phyloP scores from a whole-genome alignment of 2,797 vertebrate genomes.

The Macrochelys suwanniensis region DNA sequence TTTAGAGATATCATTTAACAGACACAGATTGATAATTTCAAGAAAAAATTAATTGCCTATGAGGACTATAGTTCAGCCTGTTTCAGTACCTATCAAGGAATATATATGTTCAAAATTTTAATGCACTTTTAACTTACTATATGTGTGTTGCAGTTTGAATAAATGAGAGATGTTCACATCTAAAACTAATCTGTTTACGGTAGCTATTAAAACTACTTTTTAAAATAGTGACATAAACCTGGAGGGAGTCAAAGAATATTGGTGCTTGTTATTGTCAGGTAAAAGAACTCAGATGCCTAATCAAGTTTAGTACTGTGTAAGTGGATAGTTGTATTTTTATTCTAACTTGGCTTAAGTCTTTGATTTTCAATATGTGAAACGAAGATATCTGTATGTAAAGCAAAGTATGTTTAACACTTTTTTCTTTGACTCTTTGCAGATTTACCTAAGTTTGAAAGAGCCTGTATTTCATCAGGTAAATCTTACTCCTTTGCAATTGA shows the following conservation, averaged over 20 bases:
- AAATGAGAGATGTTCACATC: not conserved
- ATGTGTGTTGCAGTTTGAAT: not conserved
- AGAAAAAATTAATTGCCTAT: not conserved
- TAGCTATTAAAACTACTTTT: not conserved
- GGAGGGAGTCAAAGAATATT: not conserved
- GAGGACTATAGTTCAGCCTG: not conserved
- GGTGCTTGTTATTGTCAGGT: not conserved
- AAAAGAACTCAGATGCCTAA: slow-evolving; percentile 1
- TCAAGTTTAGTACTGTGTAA: not conserved
- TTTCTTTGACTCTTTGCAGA: slow-evolving; percentile 80
- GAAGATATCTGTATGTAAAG: not conserved
- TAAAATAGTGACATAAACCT: not conserved
- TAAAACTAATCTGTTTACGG: not conserved
- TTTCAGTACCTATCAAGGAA: not conserved
- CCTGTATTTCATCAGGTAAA: slow-evolving; percentile 98
- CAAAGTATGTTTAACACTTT: slow-evolving; percentile 18
- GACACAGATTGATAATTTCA: not conserved
- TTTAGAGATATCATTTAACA: not conserved
- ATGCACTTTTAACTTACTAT: not conserved
- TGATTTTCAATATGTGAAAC: not conserved
- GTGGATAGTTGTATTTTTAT: not conserved
- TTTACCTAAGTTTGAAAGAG: slow-evolving; percentile 96
- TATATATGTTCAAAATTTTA: not conserved
- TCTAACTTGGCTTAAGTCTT: not conserved
- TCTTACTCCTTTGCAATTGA: slow-evolving; percentile 35